A percentile compares a stretch with the other conserved stretches of the same genome.
Evolutionary conservation across 1,140 invertebrate species (phyloP).

Genomic region (Pogonus chalceus): DNA sequence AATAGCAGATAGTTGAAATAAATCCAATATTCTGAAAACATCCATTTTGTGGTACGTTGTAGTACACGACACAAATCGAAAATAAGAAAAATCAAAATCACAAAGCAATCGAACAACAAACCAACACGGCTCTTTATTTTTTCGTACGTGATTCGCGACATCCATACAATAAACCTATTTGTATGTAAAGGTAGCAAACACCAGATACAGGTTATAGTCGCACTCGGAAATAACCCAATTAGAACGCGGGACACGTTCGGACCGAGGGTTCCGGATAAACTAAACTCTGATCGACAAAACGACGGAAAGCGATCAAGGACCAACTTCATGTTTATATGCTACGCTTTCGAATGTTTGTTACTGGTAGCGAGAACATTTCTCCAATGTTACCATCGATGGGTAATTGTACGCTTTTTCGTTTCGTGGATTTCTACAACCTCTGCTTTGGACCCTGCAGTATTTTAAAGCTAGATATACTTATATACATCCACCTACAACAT

Average conservation of each 20-base stretch:
- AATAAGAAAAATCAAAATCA: too few species aligned
- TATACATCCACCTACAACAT: too few species aligned
- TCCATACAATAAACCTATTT: constrained; percentile 20
- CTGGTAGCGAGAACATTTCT: too few species aligned
- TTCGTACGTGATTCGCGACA: background rate
- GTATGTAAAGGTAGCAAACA: constrained; percentile 22
- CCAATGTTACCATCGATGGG: too few species aligned
- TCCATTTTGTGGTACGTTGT: too few species aligned
- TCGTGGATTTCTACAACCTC: too few species aligned
- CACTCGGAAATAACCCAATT: constrained; percentile 18
- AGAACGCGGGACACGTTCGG: constrained; percentile 17
- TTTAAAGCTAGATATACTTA: too few species aligned
- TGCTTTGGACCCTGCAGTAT: too few species aligned
- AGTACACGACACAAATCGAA: too few species aligned
- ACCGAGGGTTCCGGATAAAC: constrained; percentile 7
- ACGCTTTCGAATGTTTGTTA: background rate
- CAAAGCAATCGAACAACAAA: background rate
- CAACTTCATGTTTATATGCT: background rate
- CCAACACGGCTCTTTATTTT: background rate
- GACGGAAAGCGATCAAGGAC: constrained; percentile 2
- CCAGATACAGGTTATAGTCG: constrained; percentile 23
- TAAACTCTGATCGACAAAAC: background rate
- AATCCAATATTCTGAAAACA: too few species aligned
- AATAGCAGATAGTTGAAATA: too few species aligned
- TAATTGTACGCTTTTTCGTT: too few species aligned